Percentiles rank a stretch among this genome's conserved stretches.
Conservation (phyloP, 2,888 invertebrate genomes). For the Cryptosula pallasiana region DNA sequence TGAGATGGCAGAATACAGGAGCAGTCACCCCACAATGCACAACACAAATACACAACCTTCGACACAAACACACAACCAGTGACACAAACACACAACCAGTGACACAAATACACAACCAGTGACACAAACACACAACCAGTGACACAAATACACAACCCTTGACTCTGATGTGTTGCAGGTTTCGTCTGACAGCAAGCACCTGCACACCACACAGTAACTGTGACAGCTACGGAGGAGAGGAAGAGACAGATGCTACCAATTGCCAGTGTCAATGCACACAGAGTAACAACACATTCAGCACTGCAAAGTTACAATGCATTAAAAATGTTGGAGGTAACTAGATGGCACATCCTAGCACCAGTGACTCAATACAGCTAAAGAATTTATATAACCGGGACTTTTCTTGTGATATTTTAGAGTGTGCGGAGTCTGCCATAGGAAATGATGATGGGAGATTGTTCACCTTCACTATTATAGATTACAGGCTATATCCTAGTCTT, state of each 20-base stretch:
- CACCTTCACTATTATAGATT: neutral
- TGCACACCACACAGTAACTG: neutral
- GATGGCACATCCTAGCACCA: neutral
- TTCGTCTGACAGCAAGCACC: neutral
- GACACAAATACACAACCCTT: no score
- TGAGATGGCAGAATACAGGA: no score
- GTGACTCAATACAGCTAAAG: neutral
- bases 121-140: no score
- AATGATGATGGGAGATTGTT: constrained; percentile 1
- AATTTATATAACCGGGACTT: neutral
- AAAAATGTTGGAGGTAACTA: neutral
- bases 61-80: no score
- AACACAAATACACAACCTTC: no score
- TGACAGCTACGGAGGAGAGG: neutral
- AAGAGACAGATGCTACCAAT: neutral
- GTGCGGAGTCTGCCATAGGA: neutral
- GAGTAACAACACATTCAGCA: neutral
- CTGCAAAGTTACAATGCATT: neutral
- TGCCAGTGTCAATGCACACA: neutral
- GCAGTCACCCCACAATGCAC: no score
- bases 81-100: no score
- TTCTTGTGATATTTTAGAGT: neutral
- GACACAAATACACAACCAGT: no score
- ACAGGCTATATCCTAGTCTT: constrained; percentile 1
- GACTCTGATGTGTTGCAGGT: neutral